Evolutionary conservation across 1,140 invertebrate species (phyloP).

Genomic region (Lordiphosa stackelbergi): DNA sequence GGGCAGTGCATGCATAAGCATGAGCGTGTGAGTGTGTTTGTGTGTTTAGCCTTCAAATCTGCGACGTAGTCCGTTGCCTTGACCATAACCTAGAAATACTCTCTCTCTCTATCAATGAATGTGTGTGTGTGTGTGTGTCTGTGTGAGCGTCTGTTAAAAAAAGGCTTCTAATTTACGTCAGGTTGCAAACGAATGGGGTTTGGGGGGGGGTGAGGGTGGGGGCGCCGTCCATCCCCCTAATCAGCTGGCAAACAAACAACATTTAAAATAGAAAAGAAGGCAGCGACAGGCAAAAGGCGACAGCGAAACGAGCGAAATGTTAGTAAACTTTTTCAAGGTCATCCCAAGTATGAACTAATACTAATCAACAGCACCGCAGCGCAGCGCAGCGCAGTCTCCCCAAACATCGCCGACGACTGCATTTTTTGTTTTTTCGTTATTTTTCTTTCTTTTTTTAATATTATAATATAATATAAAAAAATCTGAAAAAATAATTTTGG

Average conservation of each 20-base stretch:
- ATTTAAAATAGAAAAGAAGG: constrained; percentile 22
- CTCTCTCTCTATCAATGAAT: neutral
- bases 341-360: constrained; percentile 67
- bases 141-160: neutral
- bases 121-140: neutral
- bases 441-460: too few species aligned
- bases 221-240: constrained; percentile 11
- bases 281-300: constrained; percentile 17
- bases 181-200: too few species aligned
- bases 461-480: too few species aligned
- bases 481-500: too few species aligned
- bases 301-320: constrained; percentile 42
- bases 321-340: constrained; percentile 74
- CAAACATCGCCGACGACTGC: constrained; percentile 22
- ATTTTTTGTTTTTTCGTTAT: constrained; percentile 11
- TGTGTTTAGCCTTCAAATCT: constrained; percentile 63
- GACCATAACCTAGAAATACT: constrained; percentile 70
- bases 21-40: constrained; percentile 5
- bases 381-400: neutral
- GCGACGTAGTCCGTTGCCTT: constrained; percentile 55
- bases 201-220: neutral
- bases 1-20: neutral
- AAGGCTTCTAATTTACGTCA: constrained; percentile 20
- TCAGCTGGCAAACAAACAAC: constrained; percentile 49
- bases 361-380: constrained; percentile 26